These are phyloP conservation scores for Meganola albula DNA, from an alignment of 2,888 invertebrate genomes.

Conservation along the genomic window DNA sequence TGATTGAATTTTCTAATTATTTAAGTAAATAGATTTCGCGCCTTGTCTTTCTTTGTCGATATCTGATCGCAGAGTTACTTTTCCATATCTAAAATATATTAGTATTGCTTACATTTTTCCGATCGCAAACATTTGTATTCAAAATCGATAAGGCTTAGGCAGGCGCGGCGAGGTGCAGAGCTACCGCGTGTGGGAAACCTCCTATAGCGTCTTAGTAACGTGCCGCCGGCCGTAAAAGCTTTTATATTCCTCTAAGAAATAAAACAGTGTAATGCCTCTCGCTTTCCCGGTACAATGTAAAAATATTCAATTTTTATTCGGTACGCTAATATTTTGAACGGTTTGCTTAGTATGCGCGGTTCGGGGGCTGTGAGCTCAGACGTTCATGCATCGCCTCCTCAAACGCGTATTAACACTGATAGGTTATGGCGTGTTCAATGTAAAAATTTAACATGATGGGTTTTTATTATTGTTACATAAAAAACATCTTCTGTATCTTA, in stretches of 20 bases:
- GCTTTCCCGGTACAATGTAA: conserved; percentile 56
- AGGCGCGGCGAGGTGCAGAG: conserved; percentile 39
- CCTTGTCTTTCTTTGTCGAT: too few relatives aligned
- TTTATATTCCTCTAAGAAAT: conserved; percentile 69
- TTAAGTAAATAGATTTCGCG: too few relatives aligned
- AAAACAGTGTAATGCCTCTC: conserved; percentile 65
- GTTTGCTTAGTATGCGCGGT: conserved; percentile 37
- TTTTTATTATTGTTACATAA: conserved; percentile 6
- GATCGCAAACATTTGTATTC: conserved; percentile 21
- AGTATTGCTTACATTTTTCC: conserved; percentile 8
- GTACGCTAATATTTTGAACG: conserved; percentile 55
- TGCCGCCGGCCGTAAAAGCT: conserved; percentile 72
- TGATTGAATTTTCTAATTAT: too few relatives aligned
- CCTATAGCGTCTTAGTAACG: conserved; percentile 59
- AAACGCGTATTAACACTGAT: conserved; percentile 50
- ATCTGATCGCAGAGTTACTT: neutral
- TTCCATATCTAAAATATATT: neutral
- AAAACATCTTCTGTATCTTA: neutral
- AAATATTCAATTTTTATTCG: conserved; percentile 72
- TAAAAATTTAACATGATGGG: conserved; percentile 18
- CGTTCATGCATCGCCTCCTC: conserved; percentile 55
- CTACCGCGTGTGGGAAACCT: conserved; percentile 43
- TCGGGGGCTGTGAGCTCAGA: conserved; percentile 54
- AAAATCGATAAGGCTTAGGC: conserved; percentile 65
- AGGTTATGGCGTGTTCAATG: conserved; percentile 41